Conservation (phyloP, 2,888 invertebrate genomes). For the Perdita meconis region DNA sequence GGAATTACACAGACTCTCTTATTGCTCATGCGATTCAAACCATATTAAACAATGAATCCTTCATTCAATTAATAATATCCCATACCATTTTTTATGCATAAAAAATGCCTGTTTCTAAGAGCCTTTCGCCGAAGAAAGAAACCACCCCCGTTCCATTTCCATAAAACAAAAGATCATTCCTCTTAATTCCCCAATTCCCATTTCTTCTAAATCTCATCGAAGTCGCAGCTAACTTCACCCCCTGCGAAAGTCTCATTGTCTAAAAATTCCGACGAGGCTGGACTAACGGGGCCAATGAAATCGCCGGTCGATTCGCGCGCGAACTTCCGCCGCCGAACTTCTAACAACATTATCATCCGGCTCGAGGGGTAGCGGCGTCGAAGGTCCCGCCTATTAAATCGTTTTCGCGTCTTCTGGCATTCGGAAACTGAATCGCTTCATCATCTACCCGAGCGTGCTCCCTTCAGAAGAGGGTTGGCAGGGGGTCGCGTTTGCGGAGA, state of each 20-base stretch:
- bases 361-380: not conserved
- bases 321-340: slow-evolving; percentile 12
- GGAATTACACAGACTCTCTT: too few species aligned
- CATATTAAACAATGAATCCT: too few species aligned
- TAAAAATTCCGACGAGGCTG: not conserved
- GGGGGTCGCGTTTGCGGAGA: slow-evolving; percentile 14
- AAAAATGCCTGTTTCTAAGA: too few species aligned
- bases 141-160: not conserved
- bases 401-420: slow-evolving; percentile 19
- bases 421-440: slow-evolving; percentile 17
- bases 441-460: not conserved
- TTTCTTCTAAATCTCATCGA: not conserved
- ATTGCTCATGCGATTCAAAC: too few species aligned
- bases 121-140: too few species aligned
- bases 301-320: not conserved
- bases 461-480: too few species aligned
- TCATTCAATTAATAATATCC: too few species aligned
- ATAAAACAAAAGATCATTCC: not conserved
- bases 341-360: slow-evolving; percentile 32
- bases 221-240: not conserved
- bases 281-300: not conserved
- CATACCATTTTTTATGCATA: too few species aligned
- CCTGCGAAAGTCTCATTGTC: not conserved
- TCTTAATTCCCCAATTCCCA: not conserved
- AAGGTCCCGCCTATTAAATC: slow-evolving; percentile 30